Conservation (phyloP, 2,113 vertebrate genomes). For the Brachypodius melanocephalos region DNA sequence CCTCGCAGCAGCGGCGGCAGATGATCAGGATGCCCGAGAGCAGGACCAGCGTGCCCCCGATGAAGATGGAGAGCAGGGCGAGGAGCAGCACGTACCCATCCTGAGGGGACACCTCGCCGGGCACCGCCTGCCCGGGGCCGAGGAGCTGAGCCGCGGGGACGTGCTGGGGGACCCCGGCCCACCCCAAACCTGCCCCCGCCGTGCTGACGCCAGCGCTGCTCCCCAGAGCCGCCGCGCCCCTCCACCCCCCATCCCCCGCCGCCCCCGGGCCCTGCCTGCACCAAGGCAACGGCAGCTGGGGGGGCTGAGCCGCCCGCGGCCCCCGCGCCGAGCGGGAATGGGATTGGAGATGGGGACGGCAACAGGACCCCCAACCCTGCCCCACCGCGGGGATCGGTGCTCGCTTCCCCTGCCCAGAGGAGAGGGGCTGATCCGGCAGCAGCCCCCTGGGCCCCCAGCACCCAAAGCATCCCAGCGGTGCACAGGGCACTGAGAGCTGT, state of each 20-base stretch:
- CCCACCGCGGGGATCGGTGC: accelerated
- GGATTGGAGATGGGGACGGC: neutral
- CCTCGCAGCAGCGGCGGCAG: conserved; percentile 83
- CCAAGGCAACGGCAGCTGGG: conserved; percentile 22
- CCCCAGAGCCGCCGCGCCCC: neutral
- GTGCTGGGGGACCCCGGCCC: neutral
- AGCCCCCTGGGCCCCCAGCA: neutral
- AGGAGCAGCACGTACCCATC: conserved; percentile 86
- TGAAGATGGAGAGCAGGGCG: conserved; percentile 87
- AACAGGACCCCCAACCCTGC: neutral
- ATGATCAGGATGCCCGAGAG: conserved; percentile 84
- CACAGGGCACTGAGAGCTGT: neutral
- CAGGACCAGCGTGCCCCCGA: conserved; percentile 85
- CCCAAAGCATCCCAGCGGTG: neutral
- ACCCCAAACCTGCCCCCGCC: neutral
- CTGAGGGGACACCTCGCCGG: conserved; percentile 68
- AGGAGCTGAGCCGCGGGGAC: neutral
- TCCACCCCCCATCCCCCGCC: conserved; percentile 7
- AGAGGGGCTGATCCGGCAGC: neutral
- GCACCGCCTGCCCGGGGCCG: conserved; percentile 36
- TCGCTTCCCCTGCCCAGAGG: neutral
- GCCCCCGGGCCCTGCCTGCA: conserved; percentile 17
- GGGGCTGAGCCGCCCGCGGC: neutral
- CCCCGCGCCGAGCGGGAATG: neutral
- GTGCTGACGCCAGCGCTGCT: neutral